Conservation (phyloP, 2,797 vertebrate genomes). For the Anguilla obscura region DNA sequence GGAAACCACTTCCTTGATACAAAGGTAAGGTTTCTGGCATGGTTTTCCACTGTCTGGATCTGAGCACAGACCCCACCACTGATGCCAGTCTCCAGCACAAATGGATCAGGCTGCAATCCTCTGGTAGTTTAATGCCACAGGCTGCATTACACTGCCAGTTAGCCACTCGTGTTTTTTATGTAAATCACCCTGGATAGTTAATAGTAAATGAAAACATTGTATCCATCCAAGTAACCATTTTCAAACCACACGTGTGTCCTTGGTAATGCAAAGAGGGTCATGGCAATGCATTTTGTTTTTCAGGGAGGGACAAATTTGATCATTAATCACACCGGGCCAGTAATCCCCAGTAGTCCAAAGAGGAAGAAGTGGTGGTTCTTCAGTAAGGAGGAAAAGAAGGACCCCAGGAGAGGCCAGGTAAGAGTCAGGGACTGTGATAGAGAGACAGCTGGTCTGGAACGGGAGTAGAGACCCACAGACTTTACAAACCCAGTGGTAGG, state of each 20-base stretch:
- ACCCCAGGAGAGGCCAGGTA: conserved; percentile 73
- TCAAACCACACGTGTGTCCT: neutral
- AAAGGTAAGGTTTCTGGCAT: conserved; percentile 73
- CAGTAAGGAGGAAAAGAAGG: conserved; percentile 57
- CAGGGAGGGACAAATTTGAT: conserved; percentile 92
- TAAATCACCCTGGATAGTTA: neutral
- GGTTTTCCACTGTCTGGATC: neutral
- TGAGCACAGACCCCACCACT: neutral
- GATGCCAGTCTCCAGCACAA: neutral
- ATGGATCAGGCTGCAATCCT: neutral
- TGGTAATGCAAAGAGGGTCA: neutral
- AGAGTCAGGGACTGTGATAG: conserved; percentile 29
- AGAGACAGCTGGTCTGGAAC: no score
- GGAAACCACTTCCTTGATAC: conserved; percentile 82
- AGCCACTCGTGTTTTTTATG: neutral
- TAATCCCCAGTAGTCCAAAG: conserved; percentile 72
- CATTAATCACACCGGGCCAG: conserved; percentile 86
- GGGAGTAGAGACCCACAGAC: neutral
- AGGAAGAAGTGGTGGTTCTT: conserved; percentile 84
- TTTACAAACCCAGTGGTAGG: neutral
- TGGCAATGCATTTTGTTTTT: conserved; percentile 42
- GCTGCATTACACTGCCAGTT: neutral
- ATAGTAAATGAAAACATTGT: neutral
- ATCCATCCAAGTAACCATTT: neutral
- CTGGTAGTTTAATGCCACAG: neutral